Conservation (phyloP, 2,797 vertebrate genomes). For the Manis javanica region DNA sequence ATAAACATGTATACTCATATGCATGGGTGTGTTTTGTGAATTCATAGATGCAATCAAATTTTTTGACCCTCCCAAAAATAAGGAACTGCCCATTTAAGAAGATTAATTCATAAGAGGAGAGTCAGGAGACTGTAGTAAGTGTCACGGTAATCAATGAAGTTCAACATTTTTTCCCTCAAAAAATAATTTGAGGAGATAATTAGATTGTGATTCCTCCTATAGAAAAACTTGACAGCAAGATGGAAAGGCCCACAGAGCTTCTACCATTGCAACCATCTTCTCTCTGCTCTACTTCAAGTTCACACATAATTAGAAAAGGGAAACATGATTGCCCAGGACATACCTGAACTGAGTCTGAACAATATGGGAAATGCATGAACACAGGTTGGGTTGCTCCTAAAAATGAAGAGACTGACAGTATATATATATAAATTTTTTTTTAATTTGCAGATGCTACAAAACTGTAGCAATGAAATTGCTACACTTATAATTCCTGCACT, state of each 20-base stretch:
- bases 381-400: neutral
- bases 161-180: neutral
- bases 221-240: neutral
- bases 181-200: constrained; percentile 28
- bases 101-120: neutral
- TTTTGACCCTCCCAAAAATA: neutral
- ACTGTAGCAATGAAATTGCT: neutral
- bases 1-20: neutral
- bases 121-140: neutral
- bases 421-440: neutral
- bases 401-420: neutral
- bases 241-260: neutral
- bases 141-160: neutral
- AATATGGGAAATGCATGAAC: neutral
- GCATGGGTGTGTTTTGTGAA: neutral
- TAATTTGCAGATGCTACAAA: neutral
- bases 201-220: neutral
- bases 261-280: neutral
- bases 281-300: neutral
- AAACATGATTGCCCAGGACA: neutral
- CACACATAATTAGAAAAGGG: neutral
- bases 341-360: neutral
- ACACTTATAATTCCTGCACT: neutral
- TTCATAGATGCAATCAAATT: neutral
- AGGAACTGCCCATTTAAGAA: neutral